Conservation (phyloP, 2,888 invertebrate species). For the Pteria penguin region DNA sequence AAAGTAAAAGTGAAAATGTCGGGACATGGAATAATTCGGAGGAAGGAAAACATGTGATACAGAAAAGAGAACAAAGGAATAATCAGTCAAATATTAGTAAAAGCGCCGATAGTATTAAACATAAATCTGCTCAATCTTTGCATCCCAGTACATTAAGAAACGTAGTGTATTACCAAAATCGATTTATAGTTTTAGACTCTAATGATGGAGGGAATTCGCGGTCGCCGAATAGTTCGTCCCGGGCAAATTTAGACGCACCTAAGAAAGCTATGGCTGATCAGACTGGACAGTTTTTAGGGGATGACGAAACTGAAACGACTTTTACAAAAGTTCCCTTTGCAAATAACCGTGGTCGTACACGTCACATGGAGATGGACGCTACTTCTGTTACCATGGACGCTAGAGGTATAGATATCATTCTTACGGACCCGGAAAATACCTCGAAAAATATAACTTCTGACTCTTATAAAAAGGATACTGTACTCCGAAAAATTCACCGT, state of each 20-base stretch:
- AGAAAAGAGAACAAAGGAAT: not conserved
- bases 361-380: slow-evolving; percentile 52
- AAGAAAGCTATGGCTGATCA: slow-evolving; percentile 17
- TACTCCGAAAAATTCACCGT: slow-evolving; percentile 56
- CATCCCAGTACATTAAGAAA: not conserved
- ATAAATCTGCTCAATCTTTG: not conserved
- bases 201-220: not conserved
- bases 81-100: not conserved
- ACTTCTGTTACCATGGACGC: slow-evolving; percentile 60
- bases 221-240: not conserved
- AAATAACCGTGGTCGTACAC: slow-evolving; percentile 7
- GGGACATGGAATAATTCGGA: not conserved
- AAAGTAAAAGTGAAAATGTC: not conserved
- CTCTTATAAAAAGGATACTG: slow-evolving; percentile 49
- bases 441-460: slow-evolving; percentile 42
- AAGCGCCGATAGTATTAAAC: not conserved
- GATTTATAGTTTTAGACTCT: slow-evolving; percentile 58
- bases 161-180: slow-evolving; percentile 62
- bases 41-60: not conserved
- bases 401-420: slow-evolving; percentile 61
- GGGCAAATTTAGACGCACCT: slow-evolving; percentile 7
- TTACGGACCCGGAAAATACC: slow-evolving; percentile 57
- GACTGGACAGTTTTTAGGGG: not conserved
- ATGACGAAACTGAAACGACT: slow-evolving; percentile 20
- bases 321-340: slow-evolving; percentile 19